phyloP scores from a whole-genome alignment of 2,113 vertebrate species.

The Engystomops pustulosus region DNA sequence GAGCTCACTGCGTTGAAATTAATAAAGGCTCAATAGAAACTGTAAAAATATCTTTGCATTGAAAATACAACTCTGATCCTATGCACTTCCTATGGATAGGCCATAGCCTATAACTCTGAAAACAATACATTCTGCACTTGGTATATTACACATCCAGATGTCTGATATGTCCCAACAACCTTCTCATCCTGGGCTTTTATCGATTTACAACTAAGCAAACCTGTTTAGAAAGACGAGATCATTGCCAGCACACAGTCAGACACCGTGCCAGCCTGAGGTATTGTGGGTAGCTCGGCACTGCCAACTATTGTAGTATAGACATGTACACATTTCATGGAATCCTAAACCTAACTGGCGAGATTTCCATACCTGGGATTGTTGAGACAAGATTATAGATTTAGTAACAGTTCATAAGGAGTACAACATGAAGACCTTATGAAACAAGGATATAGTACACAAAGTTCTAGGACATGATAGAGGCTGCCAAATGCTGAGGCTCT shows the following conservation, averaged over 20 bases:
- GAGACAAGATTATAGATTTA: neutral
- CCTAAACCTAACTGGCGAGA: neutral
- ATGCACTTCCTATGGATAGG: too few species aligned
- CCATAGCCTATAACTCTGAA: too few species aligned
- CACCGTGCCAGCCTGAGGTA: neutral
- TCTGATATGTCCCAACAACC: neutral
- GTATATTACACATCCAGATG: neutral
- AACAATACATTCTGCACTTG: too few species aligned
- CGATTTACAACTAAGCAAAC: neutral
- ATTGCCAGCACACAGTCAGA: neutral
- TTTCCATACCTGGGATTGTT: neutral
- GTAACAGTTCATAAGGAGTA: neutral
- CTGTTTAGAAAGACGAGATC: neutral
- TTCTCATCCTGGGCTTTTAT: neutral
- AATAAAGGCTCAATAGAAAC: too few species aligned
- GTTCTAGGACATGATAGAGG: neutral
- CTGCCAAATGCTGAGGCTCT: neutral
- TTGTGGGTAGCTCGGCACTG: slow-evolving; percentile 21
- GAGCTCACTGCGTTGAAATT: too few species aligned
- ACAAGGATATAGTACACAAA: neutral
- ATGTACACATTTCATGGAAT: slow-evolving; percentile 9
- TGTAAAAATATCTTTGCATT: too few species aligned
- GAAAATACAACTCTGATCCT: too few species aligned
- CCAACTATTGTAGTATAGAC: neutral
- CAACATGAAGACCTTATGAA: neutral